Percentiles rank a stretch among this genome's conserved stretches.
Conservation (phyloP, 2,888 invertebrate genomes). For the Nomada ferruginata region DNA sequence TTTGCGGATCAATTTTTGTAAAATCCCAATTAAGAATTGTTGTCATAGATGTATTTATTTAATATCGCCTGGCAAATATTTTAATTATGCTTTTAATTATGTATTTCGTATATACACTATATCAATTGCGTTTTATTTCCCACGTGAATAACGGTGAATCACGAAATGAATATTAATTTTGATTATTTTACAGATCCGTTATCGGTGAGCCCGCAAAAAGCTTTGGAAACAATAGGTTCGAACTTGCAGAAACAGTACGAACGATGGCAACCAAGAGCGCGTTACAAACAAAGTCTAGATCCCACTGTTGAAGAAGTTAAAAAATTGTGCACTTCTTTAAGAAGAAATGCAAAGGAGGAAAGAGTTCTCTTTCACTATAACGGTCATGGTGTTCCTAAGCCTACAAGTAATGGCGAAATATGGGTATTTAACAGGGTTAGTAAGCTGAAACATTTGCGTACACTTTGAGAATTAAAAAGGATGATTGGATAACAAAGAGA, state of each 20-base stretch:
- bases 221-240: slow-evolving; percentile 95
- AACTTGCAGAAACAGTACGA: slow-evolving; percentile 98
- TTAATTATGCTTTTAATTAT: neutral
- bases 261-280: slow-evolving; percentile 98
- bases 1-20: neutral
- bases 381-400: slow-evolving; percentile 99
- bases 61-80: neutral
- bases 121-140: neutral
- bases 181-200: slow-evolving; percentile 89
- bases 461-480: neutral
- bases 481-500: too few relatives aligned
- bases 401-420: slow-evolving; percentile 98
- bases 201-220: slow-evolving; percentile 94
- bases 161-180: neutral
- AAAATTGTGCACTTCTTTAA: slow-evolving; percentile 96
- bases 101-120: neutral
- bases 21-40: neutral
- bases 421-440: slow-evolving; percentile 99
- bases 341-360: slow-evolving; percentile 99
- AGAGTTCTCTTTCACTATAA: slow-evolving; percentile 99
- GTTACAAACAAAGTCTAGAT: slow-evolving; percentile 98
- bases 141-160: too few relatives aligned
- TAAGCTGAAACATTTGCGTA: slow-evolving; percentile 11
- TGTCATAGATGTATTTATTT: neutral
- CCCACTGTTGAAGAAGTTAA: slow-evolving; percentile 99